Base-by-base conservation (phyloP, 2,888 invertebrate genomes). In the Ornithoptera priamus region DNA sequence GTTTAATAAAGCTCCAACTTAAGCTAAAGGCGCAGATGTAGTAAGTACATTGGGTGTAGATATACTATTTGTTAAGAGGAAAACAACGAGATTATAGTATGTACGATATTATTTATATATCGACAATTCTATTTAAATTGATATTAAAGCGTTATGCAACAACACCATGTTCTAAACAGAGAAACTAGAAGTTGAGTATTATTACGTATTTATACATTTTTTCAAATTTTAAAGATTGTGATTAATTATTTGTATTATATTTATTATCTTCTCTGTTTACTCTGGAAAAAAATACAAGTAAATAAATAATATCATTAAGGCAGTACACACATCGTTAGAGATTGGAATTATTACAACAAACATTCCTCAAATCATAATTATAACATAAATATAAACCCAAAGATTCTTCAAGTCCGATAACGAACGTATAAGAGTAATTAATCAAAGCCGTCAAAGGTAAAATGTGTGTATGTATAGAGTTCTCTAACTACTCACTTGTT, bases 1-100 rank as follows among this genome's bases (percentile, higher is more conserved):
- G 56, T 70, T 56, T 67, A 61, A 65, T 67, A 69, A 71, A 57
- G 56, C 50, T 68, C 68, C 65, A 50, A 70, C 65, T 71, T 68
- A 66, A 65, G 68, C 69, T 53, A 1, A n/a, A 53, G n/a, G 53
- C 18, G n/a, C 6, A 5, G 5, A 8, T n/a, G n/a, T n/a, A 53
- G n/a, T 53, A n/a, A 53, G 4, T n/a, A 53, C 5, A 7, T n/a
- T 18, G n/a, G 15, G 18, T n/a, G n/a, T 53, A 53, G 53, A 53
- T 18, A 53, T 53, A 53, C 1, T 53, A n/a, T n/a, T 53, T n/a
- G 7, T 53, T 6, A n/a, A n/a, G 2, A 1, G 18, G 18, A 53
- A 7, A 6, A 7, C 5, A 53, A 53, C 6, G 53, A 6, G 18
- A 53, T 53, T n/a, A 4, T 8, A 7, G 6, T 12, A 53, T n/a